Base-by-base conservation (phyloP, 2,888 invertebrate genomes). In the Lucinisca nassula region DNA sequence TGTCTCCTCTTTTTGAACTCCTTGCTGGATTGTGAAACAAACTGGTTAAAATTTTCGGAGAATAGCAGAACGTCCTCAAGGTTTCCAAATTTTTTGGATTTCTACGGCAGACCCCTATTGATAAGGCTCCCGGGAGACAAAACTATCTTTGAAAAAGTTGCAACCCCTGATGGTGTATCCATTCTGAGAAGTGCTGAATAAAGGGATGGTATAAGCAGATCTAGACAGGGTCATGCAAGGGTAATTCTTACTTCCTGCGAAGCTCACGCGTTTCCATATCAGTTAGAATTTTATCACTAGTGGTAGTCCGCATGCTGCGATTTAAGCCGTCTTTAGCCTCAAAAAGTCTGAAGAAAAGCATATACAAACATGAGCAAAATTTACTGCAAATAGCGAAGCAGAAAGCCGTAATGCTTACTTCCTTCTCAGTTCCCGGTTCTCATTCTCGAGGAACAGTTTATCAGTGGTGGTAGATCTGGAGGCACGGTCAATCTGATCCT, bases 271-370 rank as follows among this genome's bases (percentile, higher is more conserved):
- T 87, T 89, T 96, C 96, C 80, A 94, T 90, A 75, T 96, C 96
- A 24, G 93, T 92, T 78, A 96, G 94, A 93, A 96, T 96, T 91
- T 96, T 96, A 72, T 95, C 95, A 89, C 95, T 96, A 67, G 94
- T 93, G 3, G 96, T 94, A 35, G 92, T 89, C 45, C 95, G 90
- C 79, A 94, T 87, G 78, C 93, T 94, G 78, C 93, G 90, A 88
- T 95, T 94, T 82, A 96, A 92, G 88, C 95, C 95, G 76, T 94
- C 93, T 74, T 95, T 94, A 38, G 96, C 93, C 78, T 95, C 95
- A 72, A 94, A 91, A 73, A 96, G 92, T 89, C 96, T 96, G 91
- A 82, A 89, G 82, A 79, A 85, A 81, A 74, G 27, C 38, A 55
- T 24, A 74, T 37, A 81, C 76, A 76, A 67, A 45, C 30, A 17